These are phyloP conservation scores for Corythoichthys intestinalis DNA, from an alignment of 2,113 vertebrate species.

Conservation along the genomic window DNA sequence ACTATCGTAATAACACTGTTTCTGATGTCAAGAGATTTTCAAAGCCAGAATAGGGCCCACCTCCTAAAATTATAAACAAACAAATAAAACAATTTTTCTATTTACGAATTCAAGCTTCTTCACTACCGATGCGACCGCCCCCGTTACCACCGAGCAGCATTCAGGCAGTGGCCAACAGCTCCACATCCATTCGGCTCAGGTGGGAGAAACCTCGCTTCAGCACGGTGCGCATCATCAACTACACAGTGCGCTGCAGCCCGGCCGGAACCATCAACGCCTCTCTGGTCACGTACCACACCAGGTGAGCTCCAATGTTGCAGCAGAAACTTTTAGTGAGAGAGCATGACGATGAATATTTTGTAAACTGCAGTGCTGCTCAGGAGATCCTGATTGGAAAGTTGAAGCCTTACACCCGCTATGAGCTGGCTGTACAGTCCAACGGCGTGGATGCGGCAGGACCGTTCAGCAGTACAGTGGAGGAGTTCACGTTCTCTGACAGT, in stretches of 20 bases:
- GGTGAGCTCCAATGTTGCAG: conserved; percentile 70
- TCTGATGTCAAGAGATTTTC: too few species aligned
- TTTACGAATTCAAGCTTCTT: conserved; percentile 32
- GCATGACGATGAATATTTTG: neutral
- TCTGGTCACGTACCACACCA: conserved; percentile 89
- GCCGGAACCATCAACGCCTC: conserved; percentile 89
- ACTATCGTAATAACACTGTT: too few species aligned
- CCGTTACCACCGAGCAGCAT: conserved; percentile 86
- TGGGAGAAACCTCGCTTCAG: conserved; percentile 93
- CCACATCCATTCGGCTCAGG: conserved; percentile 89
- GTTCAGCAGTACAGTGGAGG: conserved; percentile 85
- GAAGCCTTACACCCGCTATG: conserved; percentile 92
- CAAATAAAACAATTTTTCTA: neutral
- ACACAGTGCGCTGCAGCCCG: conserved; percentile 93
- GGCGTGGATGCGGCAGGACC: conserved; percentile 83
- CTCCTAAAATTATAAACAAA: too few species aligned
- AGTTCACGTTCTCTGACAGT: conserved; percentile 89
- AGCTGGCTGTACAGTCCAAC: conserved; percentile 93
- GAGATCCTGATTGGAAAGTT: conserved; percentile 86
- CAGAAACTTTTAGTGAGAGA: neutral
- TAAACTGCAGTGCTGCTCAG: conserved; percentile 79
- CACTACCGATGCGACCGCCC: conserved; percentile 70
- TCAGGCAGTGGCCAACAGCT: conserved; percentile 86
- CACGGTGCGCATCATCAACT: conserved; percentile 88
- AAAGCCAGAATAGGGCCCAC: too few species aligned